Percentiles rank a stretch among this genome's conserved stretches.
Evolutionary conservation across 2,888 invertebrate genomes (phyloP).

Genomic region (Trachelus iudaicus): DNA sequence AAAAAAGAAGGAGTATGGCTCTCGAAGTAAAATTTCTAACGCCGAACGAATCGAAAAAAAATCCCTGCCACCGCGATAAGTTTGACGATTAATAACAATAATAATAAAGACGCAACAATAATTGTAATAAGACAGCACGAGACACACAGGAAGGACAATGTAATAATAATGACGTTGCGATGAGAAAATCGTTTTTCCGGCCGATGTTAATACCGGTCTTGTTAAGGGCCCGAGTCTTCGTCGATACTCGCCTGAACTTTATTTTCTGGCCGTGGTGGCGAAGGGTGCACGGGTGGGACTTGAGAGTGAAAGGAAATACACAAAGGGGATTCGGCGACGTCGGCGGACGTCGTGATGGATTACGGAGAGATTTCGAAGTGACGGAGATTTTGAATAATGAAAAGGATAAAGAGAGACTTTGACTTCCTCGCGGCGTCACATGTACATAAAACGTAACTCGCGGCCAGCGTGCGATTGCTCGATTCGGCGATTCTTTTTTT

Average conservation of each 20-base stretch:
- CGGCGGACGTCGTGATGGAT: not conserved
- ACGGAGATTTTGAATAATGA: not conserved
- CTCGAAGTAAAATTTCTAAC: not conserved
- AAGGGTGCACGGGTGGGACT: not conserved
- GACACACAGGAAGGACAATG: not conserved
- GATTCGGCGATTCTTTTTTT: not conserved
- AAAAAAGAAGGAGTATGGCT: not conserved
- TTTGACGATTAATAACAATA: not conserved
- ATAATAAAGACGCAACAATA: not conserved
- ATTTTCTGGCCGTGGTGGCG: not conserved
- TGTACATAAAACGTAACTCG: not conserved
- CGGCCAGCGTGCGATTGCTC: not conserved
- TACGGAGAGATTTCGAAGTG: not conserved
- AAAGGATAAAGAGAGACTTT: not conserved
- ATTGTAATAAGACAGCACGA: not conserved
- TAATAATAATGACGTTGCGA: conserved; percentile 2
- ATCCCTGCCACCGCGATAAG: not conserved
- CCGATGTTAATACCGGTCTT: not conserved
- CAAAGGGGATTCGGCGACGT: not conserved
- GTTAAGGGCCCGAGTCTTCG: not conserved
- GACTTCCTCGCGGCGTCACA: not conserved
- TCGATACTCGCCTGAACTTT: not conserved
- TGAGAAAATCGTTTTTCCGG: conserved; percentile 3
- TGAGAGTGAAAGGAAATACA: not conserved
- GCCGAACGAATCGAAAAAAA: not conserved